Base-by-base conservation (phyloP, 2,113 vertebrate species). In the Apus apus region DNA sequence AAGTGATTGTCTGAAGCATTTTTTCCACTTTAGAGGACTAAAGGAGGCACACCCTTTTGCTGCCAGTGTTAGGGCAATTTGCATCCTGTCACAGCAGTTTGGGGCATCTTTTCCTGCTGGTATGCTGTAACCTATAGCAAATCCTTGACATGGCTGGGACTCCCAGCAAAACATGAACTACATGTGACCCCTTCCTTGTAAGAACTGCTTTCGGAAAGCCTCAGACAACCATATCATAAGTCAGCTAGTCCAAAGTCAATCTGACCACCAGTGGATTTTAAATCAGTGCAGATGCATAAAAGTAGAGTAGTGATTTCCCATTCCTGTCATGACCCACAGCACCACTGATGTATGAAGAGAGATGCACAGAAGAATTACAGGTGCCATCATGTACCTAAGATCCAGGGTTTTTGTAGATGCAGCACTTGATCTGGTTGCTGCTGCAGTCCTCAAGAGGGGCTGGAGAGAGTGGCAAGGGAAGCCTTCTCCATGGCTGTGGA, bases 401-500 rank as follows among this genome's bases (percentile, higher is more conserved):
- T 29, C 23, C 57, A 19, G 20, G 34, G 1, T 2, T 21, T 7
- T 14, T 72, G 48, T 45, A 81, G 40, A 51, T 17, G 30, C 43
- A 54, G 54, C 56, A 36, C 20, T 75, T 46, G 15, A 27, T 57
- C 56, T 6, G 6, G 25, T 16, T 23, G 27, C 32, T 36, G 36
- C 36, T 53, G 23, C 54, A 57, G 2, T 32, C 45, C 67, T 64
- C 43, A 65, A 29, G 50, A 64, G 29, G 8, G 32, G n/a, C 73
- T 64, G 73, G 25, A 77, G 11, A 30, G 14, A 64, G 27, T 79
- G 46, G 23, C 21, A 61, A 36, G 65, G 65, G 46, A 86, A 57
- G 36, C 46, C 54, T 71, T 48, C 73, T 61, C 51, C 51, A 6
- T 8, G 7, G 72, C 3, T 4, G 0, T 0, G 3, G 0, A 57